Conservation (phyloP, 2,888 invertebrate species). For the Agrotis clavis region DNA sequence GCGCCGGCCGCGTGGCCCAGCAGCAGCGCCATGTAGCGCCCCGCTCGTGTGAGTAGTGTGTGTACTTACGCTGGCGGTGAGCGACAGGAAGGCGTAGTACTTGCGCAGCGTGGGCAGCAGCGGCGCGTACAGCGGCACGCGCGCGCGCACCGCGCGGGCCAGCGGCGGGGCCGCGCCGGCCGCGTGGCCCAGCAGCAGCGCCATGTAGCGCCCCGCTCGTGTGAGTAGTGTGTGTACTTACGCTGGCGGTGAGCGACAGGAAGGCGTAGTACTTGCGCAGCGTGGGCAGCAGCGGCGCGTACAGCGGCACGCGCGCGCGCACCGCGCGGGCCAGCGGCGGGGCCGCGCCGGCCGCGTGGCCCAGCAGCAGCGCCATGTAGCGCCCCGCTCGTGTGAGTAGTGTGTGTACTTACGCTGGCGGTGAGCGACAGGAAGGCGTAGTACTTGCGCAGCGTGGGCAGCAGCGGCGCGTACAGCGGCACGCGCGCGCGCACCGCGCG, state of each 20-base stretch:
- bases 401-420: conserved; percentile 93
- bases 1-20: conserved; percentile 97
- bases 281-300: conserved; percentile 94
- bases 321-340: conserved; percentile 94
- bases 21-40: conserved; percentile 97
- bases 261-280: conserved; percentile 96
- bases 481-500: conserved; percentile 93
- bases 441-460: conserved; percentile 94
- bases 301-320: conserved; percentile 94
- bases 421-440: conserved; percentile 98
- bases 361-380: conserved; percentile 97
- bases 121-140: conserved; percentile 94
- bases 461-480: conserved; percentile 95
- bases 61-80: conserved; percentile 95
- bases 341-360: conserved; percentile 96
- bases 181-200: conserved; percentile 96
- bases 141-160: conserved; percentile 93
- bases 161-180: conserved; percentile 95
- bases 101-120: conserved; percentile 94
- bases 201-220: conserved; percentile 95
- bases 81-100: conserved; percentile 98
- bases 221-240: conserved; percentile 90
- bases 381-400: conserved; percentile 91
- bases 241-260: conserved; percentile 97
- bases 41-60: conserved; percentile 77